Evolutionary conservation across 2,888 invertebrate species (phyloP), one percentile per base, ranked within the genome.

Genomic region (Labia minor): DNA sequence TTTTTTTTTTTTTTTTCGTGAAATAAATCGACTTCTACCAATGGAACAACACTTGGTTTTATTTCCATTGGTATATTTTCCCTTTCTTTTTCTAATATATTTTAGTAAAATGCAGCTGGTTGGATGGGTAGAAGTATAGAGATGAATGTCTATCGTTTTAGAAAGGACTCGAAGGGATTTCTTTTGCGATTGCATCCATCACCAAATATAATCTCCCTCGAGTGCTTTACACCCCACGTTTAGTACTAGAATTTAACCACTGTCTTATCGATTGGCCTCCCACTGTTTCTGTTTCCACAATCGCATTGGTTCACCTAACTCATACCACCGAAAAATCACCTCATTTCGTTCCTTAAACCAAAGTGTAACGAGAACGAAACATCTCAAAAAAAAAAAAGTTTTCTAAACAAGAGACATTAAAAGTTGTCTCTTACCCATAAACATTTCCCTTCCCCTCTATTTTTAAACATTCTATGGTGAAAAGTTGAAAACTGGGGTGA

Each of bases 141-240:
- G 26, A 26, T 26, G 26, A 26, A 49, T 49, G 49, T 16, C 49
- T 49, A 49, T 49, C 49, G 49, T 49, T 49, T 49, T n/a, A 16
- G 16, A 16, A 49, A 49, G 49, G 49, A 3, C 49, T 49, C 49
- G n/a, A 49, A 49, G 49, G 49, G 49, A 49, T 49, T 49, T 49
- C n/a, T 14, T 16, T 26, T 49, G 49, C 49, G 49, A 49, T 49
- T 49, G 49, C 49, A 49, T 49, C 49, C 49, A 49, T 49, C 49
- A 14, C 49, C 49, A 16, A 49, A 49, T 49, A 49, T 49, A 49
- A 49, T 49, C 49, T 49, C 49, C 49, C 49, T 49, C 49, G 49
- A 49, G 49, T 49, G 49, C 49, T 49, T 49, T 49, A 49, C 49
- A n/a, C 16, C 16, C 49, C 49, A 11, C 49, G 14, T 49, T n/a